Percentiles rank a stretch among this genome's conserved stretches.
Conservation (phyloP, 2,888 invertebrate species). For the Drosophila fungiperda region DNA sequence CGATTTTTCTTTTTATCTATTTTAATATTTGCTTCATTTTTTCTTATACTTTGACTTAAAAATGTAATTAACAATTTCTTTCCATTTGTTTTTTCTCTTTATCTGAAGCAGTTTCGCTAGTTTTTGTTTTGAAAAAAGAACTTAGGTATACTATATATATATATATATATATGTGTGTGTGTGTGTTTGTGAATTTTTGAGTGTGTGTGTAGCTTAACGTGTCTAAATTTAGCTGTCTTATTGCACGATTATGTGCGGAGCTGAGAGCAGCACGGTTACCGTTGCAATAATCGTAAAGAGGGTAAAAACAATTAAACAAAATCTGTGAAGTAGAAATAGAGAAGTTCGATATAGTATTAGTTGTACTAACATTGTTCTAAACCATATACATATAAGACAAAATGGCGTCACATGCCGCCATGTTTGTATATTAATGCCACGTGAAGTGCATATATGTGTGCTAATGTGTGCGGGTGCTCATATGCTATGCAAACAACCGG, state of each 20-base stretch:
- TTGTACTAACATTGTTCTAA: slow-evolving; percentile 11
- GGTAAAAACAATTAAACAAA: slow-evolving; percentile 98
- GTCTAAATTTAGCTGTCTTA: slow-evolving; percentile 85
- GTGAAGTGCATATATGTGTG: slow-evolving; percentile 23
- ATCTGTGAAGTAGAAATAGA: slow-evolving; percentile 86
- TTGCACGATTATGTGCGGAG: slow-evolving; percentile 98
- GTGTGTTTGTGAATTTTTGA: slow-evolving; percentile 22
- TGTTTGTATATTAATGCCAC: slow-evolving; percentile 56
- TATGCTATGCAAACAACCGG: slow-evolving; percentile 58
- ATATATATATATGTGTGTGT: slow-evolving; percentile 19
- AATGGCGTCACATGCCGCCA: slow-evolving; percentile 48
- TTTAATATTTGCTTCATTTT: slow-evolving; percentile 31
- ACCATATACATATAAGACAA: slow-evolving; percentile 28
- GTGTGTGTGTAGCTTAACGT: slow-evolving; percentile 56
- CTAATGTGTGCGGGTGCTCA: slow-evolving; percentile 6
- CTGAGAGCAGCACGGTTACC: slow-evolving; percentile 95
- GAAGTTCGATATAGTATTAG: not conserved
- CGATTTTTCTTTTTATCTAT: slow-evolving; percentile 2
- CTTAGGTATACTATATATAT: slow-evolving; percentile 51
- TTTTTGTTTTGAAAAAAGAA: slow-evolving; percentile 64
- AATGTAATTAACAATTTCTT: slow-evolving; percentile 84
- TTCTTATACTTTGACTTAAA: slow-evolving; percentile 73
- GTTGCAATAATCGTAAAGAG: slow-evolving; percentile 97
- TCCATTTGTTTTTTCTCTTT: slow-evolving; percentile 42
- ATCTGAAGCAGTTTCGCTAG: slow-evolving; percentile 68